Conservation (phyloP, 2,113 vertebrate species). For the Callipepla squamata region DNA sequence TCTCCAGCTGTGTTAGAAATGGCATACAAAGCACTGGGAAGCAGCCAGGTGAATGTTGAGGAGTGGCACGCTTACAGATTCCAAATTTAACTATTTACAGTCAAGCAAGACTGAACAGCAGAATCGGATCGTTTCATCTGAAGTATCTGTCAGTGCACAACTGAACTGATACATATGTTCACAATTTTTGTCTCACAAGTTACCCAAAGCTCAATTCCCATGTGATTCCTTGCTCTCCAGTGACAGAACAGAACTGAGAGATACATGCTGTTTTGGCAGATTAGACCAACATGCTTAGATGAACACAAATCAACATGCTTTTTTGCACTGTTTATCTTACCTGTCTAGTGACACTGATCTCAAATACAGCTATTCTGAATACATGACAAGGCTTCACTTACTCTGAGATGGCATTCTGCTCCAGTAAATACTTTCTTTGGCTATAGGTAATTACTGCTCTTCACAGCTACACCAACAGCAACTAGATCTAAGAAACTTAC, state of each 20-base stretch:
- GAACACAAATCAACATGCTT: neutral
- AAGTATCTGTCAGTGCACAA: neutral
- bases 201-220: neutral
- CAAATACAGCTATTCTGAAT: neutral
- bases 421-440: neutral
- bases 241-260: neutral
- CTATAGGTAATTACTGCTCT: neutral
- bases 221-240: neutral
- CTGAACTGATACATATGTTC: neutral
- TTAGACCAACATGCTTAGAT: neutral
- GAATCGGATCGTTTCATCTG: neutral
- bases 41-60: slow-evolving; percentile 32
- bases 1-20: neutral
- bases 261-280: neutral
- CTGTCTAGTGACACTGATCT: neutral
- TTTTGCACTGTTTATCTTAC: neutral
- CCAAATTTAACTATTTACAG: slow-evolving; percentile 30
- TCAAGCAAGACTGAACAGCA: slow-evolving; percentile 19
- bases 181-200: neutral
- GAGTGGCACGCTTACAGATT: neutral
- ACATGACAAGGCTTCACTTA: neutral
- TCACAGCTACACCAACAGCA: neutral
- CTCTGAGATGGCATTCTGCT: neutral
- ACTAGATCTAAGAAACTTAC: neutral
- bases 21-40: neutral